Conservation (phyloP, 2,888 invertebrate genomes). For the Sarcophaga subvicina region DNA sequence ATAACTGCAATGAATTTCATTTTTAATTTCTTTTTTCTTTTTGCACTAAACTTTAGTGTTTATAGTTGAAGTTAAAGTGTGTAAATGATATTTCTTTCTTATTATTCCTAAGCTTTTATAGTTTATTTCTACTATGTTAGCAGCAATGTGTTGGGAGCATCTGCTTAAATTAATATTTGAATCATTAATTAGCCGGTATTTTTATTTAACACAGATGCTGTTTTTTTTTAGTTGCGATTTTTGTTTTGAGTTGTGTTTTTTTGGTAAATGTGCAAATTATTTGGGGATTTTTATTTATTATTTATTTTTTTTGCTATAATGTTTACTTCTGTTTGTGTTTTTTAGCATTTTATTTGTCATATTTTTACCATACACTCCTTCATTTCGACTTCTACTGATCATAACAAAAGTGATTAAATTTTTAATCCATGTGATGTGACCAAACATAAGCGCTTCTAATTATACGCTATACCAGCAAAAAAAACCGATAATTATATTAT, state of each 20-base stretch:
- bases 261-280: not conserved
- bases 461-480: too few relatives aligned
- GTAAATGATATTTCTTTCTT: not conserved
- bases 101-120: conserved; percentile 23
- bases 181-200: not conserved
- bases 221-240: not conserved
- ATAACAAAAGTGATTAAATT: too few relatives aligned
- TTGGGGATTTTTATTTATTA: not conserved
- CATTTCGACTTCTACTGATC: too few relatives aligned
- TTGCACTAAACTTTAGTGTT: not conserved
- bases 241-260: not conserved
- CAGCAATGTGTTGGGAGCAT: not conserved
- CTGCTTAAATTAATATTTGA: not conserved
- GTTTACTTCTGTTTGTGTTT: conserved; percentile 6
- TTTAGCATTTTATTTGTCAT: not conserved
- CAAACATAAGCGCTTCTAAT: too few relatives aligned
- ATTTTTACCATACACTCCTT: too few relatives aligned
- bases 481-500: too few relatives aligned
- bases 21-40: conserved; percentile 6
- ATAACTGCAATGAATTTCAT: conserved; percentile 41
- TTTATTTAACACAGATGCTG: not conserved
- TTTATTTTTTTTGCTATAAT: not conserved
- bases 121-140: not conserved
- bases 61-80: not conserved
- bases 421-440: too few relatives aligned